These are phyloP conservation scores for Scytalopus superciliaris DNA, from an alignment of 2,113 vertebrate species.

Conservation along the genomic window DNA sequence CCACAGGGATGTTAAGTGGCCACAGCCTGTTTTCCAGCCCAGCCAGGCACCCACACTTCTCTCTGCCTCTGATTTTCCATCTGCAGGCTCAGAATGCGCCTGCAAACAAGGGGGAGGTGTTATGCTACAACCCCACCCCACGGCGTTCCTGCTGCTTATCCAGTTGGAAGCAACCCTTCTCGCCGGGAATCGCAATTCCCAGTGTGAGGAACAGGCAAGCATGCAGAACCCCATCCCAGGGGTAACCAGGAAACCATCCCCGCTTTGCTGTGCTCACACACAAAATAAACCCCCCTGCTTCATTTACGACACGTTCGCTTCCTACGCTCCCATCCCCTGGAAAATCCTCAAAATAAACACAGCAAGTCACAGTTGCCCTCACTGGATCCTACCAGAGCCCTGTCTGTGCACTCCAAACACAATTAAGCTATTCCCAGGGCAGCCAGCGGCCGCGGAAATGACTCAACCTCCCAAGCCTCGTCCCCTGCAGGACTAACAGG, in stretches of 20 bases:
- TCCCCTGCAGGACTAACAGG: background rate
- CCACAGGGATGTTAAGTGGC: background rate
- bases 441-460: background rate
- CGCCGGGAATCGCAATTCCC: background rate
- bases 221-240: background rate
- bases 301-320: background rate
- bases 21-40: background rate
- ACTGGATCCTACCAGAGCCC: background rate
- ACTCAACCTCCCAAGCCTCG: background rate
- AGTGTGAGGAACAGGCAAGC: background rate
- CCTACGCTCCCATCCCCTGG: background rate
- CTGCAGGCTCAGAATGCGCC: background rate
- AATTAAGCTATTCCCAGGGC: background rate
- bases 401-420: background rate
- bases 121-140: background rate
- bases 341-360: slow-evolving; percentile 8
- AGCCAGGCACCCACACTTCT: background rate
- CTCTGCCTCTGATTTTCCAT: fast-evolving
- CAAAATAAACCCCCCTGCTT: background rate
- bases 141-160: background rate
- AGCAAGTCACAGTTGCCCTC: background rate
- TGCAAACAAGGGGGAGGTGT: background rate
- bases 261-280: background rate
- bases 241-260: background rate
- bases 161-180: background rate